A percentile compares a stretch with the other conserved stretches of the same genome.
These are phyloP conservation scores for Odontamblyopus rebecca DNA, from an alignment of 2,797 vertebrate species.

Conservation along the genomic window DNA sequence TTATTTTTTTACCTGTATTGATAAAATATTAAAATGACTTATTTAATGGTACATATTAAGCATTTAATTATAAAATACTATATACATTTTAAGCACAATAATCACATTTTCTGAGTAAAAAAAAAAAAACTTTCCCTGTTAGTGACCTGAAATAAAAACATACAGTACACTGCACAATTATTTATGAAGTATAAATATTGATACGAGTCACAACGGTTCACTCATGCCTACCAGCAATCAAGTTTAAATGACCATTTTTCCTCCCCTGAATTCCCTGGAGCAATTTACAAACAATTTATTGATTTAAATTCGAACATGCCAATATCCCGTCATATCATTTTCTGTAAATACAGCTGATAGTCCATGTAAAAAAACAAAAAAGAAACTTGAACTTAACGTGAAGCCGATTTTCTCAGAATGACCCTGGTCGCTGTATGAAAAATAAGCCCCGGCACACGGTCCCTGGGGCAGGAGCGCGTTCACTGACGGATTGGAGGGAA, in stretches of 20 bases:
- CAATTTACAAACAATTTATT: not conserved
- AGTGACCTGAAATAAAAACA: not conserved
- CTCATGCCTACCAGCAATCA: not conserved
- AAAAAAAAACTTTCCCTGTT: not conserved
- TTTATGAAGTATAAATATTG: conserved; percentile 10
- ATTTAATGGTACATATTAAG: no score
- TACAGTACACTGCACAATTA: not conserved
- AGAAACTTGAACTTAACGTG: not conserved
- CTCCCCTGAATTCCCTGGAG: not conserved
- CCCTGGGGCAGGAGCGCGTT: conserved; percentile 15
- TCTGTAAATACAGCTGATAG: not conserved
- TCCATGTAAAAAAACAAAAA: not conserved
- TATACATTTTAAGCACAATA: no score
- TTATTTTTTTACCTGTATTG: no score
- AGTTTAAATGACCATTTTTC: not conserved
- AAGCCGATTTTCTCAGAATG: not conserved
- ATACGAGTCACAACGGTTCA: not conserved
- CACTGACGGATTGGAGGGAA: conserved; percentile 56
- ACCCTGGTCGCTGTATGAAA: conserved; percentile 17
- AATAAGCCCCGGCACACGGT: not conserved
- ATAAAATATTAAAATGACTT: no score
- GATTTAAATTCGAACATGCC: not conserved
- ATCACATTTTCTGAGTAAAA: no score
- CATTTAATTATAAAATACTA: no score
- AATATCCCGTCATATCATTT: not conserved